Conservation (phyloP, 2,113 vertebrate species). For the Polyodon spathula region DNA sequence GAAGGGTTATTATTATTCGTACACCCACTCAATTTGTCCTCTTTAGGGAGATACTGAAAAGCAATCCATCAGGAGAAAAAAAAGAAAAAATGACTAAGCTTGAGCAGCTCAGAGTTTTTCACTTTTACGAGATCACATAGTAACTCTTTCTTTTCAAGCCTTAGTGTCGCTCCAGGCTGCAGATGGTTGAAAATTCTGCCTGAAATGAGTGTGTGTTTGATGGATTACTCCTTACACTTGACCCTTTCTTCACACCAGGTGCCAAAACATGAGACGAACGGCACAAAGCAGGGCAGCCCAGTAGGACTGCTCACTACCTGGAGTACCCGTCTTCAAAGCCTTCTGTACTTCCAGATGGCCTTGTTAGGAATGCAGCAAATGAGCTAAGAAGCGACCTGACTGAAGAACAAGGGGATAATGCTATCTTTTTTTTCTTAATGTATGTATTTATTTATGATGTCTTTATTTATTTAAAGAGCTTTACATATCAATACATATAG, state of each 20-base stretch:
- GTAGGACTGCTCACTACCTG: slow-evolving; percentile 31
- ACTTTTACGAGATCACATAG: background rate
- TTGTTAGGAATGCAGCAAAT: slow-evolving; percentile 32
- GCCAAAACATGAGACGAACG: slow-evolving; percentile 41
- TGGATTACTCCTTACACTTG: slow-evolving; percentile 55
- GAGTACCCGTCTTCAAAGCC: slow-evolving; percentile 36
- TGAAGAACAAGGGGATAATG: too few relatives aligned
- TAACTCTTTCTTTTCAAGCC: slow-evolving; percentile 3
- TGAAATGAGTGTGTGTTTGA: slow-evolving; percentile 50
- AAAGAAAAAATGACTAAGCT: too few relatives aligned
- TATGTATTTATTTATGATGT: too few relatives aligned
- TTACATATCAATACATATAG: too few relatives aligned
- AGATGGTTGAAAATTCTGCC: slow-evolving; percentile 51
- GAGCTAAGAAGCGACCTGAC: too few relatives aligned
- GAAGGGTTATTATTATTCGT: too few relatives aligned
- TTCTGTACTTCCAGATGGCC: slow-evolving; percentile 47
- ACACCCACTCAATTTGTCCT: too few relatives aligned
- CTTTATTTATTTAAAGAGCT: too few relatives aligned
- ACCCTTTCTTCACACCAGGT: slow-evolving; percentile 52
- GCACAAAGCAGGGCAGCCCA: slow-evolving; percentile 36
- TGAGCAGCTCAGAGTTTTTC: background rate
- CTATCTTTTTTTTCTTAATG: too few relatives aligned
- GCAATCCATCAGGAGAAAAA: too few relatives aligned
- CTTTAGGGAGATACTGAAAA: too few relatives aligned
- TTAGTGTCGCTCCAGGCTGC: slow-evolving; percentile 48